Base-by-base conservation (phyloP, 2,113 vertebrate genomes). In the Passer domesticus region DNA sequence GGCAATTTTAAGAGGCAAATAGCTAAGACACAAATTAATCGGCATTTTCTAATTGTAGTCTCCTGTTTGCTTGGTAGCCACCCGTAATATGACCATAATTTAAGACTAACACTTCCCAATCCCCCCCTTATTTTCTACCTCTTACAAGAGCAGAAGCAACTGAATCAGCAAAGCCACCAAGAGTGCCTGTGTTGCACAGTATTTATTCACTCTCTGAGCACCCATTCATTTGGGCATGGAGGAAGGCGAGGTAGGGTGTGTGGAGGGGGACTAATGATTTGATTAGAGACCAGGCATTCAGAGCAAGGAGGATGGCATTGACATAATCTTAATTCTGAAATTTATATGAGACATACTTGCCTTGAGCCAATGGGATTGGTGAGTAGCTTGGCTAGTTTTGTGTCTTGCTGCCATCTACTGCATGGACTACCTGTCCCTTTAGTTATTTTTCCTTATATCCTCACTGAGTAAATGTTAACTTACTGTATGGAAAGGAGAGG, bases 121-220 rank as follows among this genome's bases (percentile, higher is more conserved):
- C 41, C 17, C 30, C 25, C 55, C 55, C 17, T 59, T 59, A 35
- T 83, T 82, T 68, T 78, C 69, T 53, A 3, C 37, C 37, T 86
- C 44, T 82, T 76, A 30, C 2, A 93, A 74, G 13, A 88, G 67
- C 68, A 93, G 87, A 83, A 81, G 39, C 73, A 89, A 72, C 64
- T 60, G 80, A 91, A 84, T 87, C 73, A 85, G 77, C 83, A 96
- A 44, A 79, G 58, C 62, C 78, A 30, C 72, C 37, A 37, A 19
- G 66, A 46, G 8, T 30, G 27, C 18, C 44, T 2, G 1, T 75
- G 58, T 83, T 78, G 30, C 47, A 31, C 43, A 37, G 69, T 25
- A 87, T 73, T 78, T 92, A 94, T 94, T 94, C 87, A 95, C 79
- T 46, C 83, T 59, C 44, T 41, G 73, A 92, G 81, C 77, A 94